Base-by-base conservation (phyloP, 1,140 invertebrate genomes). In the Whitmania pigra region DNA sequence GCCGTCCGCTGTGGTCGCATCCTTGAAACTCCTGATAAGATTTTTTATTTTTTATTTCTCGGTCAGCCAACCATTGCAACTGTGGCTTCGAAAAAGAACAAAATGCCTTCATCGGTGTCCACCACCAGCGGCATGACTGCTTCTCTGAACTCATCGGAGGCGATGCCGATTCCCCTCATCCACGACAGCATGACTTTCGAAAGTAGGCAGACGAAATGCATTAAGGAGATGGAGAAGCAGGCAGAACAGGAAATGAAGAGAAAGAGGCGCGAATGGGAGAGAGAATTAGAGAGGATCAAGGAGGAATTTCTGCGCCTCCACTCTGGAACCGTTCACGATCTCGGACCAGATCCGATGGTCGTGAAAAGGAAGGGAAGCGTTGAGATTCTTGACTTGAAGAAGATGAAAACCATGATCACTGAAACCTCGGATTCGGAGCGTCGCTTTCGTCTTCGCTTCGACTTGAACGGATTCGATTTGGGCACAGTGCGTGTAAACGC, bases 281-380 rank as follows among this genome's bases (percentile, higher is more conserved):
- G 71, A 49, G 70, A 74, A 18, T 29, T 74, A 22, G 70, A 74
- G 60, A 69, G 60, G 36, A 74, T 74, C 70, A 27, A 63, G 36
- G 71, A 74, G n/a, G 73, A 74, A 69, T 74, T 74, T 63, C 71
- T 74, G 57, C 22, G 54, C n/a, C 66, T 74, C 20, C 68, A 74
- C 53, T 69, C 55, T 29, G 53, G 25, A 20, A 57, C 53, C 17
- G 66, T 69, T 53, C 43, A 74, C 63, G 73, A 74, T 53, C 71
- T 72, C 11, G 29, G 60, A 27, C 53, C 57, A n/a, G 73, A 74
- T 36, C 73, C 73, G 25, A 22, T 74, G 60, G 73, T 74, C 18
- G 18, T 68, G 17, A 74, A 68, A 40, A 36, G 73, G 29, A 63
- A 69, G 13, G 73, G 73, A 15, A 74, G 73, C 71, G 67, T 60